Percentiles rank a stretch among this genome's conserved stretches.
These are phyloP conservation scores for Cardinalis cardinalis DNA, from an alignment of 2,113 vertebrate genomes.

Conservation along the genomic window DNA sequence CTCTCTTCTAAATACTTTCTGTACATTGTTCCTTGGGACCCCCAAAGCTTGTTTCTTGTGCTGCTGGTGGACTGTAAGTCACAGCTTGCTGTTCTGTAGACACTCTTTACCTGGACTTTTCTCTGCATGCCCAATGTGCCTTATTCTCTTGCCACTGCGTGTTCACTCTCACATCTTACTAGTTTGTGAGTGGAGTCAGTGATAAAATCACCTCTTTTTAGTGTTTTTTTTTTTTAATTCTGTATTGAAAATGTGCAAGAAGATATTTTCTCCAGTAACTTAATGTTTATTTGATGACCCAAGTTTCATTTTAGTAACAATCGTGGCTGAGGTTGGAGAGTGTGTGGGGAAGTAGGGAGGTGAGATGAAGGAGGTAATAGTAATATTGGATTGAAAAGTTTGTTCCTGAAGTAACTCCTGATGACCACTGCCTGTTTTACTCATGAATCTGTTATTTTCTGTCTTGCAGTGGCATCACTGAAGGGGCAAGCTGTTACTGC, in stretches of 20 bases:
- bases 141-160: not conserved
- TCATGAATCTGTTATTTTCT: not conserved
- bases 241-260: not conserved
- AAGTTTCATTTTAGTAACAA: not conserved
- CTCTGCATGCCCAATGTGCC: not conserved
- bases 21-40: not conserved
- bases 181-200: not conserved
- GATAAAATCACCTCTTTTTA: not conserved
- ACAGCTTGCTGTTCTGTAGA: not conserved
- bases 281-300: not conserved
- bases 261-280: not conserved
- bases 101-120: not conserved
- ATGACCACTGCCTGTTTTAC: not conserved
- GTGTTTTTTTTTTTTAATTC: not conserved
- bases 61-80: not conserved
- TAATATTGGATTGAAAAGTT: not conserved
- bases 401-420: not conserved
- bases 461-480: slow-evolving; percentile 16
- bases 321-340: not conserved
- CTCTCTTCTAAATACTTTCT: not conserved
- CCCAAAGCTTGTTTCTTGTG: not conserved
- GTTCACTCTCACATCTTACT: not conserved
- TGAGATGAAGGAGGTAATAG: not conserved
- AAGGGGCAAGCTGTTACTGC: not conserved
- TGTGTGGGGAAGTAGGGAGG: not conserved